phyloP scores from a whole-genome alignment of 1,140 invertebrate genomes.

The Lordiphosa stackelbergi region DNA sequence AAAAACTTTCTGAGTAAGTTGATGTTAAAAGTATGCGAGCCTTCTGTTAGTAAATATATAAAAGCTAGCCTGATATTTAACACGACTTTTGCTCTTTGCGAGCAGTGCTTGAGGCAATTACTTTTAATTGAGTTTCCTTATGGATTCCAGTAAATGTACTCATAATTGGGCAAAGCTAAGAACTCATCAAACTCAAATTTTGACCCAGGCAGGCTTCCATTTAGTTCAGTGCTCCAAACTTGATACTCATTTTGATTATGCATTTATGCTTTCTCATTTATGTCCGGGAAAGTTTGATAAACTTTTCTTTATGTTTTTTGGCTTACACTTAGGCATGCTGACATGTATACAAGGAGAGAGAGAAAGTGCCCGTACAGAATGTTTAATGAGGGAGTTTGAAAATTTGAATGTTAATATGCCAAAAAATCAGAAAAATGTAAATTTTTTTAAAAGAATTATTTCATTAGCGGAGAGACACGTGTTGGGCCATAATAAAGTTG shows the following conservation, averaged over 20 bases:
- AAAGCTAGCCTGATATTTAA: no score
- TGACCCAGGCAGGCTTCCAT: not conserved
- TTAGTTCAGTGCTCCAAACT: constrained; percentile 4
- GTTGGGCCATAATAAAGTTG: constrained; percentile 17
- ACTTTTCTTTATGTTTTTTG: constrained; percentile 23
- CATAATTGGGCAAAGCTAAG: no score
- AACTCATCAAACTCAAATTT: constrained; percentile 2
- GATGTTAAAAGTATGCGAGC: no score
- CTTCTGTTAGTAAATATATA: no score
- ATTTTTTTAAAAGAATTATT: constrained; percentile 15
- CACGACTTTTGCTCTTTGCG: no score
- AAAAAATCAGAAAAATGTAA: constrained; percentile 21
- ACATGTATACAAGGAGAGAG: constrained; percentile 8
- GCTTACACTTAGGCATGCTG: constrained; percentile 47
- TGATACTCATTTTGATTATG: constrained; percentile 44
- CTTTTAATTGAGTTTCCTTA: no score
- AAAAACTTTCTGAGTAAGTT: no score
- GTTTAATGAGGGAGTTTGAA: constrained; percentile 60
- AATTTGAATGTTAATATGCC: constrained; percentile 40
- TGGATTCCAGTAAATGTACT: no score
- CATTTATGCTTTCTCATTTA: constrained; percentile 30
- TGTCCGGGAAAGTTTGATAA: constrained; percentile 38
- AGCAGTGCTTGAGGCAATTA: no score
- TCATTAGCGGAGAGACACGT: constrained; percentile 24
- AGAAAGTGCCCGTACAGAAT: constrained; percentile 35